Percentiles rank a stretch among this genome's conserved stretches.
These are phyloP conservation scores for Hycleus phaleratus DNA, from an alignment of 1,140 invertebrate species.

Conservation along the genomic window DNA sequence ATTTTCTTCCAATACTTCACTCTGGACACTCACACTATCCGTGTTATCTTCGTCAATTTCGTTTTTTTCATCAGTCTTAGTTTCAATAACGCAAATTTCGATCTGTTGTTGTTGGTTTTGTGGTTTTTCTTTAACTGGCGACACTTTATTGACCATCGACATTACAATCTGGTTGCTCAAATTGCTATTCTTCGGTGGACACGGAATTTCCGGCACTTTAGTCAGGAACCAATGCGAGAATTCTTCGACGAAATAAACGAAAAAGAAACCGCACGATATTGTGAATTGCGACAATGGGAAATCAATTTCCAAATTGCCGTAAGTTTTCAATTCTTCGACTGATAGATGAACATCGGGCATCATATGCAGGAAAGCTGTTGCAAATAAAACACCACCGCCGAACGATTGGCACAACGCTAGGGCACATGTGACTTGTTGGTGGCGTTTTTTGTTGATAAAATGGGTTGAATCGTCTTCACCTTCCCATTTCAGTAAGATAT, in stretches of 20 bases:
- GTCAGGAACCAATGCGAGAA: slow-evolving; percentile 35
- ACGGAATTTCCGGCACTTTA: slow-evolving; percentile 3
- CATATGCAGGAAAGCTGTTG: slow-evolving; percentile 58
- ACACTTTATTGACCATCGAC: not conserved
- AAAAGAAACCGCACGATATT: slow-evolving; percentile 52
- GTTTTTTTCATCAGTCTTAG: not conserved
- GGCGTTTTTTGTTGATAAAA: slow-evolving; percentile 30
- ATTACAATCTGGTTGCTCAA: no score
- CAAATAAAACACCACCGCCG: slow-evolving; percentile 59
- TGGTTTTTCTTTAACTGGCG: slow-evolving; percentile 1
- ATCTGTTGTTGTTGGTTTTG: not conserved
- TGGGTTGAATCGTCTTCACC: slow-evolving; percentile 23
- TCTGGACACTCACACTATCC: slow-evolving; percentile 1
- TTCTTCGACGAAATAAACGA: slow-evolving; percentile 55
- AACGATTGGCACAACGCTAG: slow-evolving; percentile 47
- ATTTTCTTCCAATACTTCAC: slow-evolving; percentile 1
- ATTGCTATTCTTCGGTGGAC: not conserved
- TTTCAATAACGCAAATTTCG: not conserved
- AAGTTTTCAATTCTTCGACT: slow-evolving; percentile 29
- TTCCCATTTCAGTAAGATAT: slow-evolving; percentile 29
- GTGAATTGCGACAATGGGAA: slow-evolving; percentile 48
- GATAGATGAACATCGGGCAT: slow-evolving; percentile 51
- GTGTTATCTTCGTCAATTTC: not conserved
- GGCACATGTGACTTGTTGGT: slow-evolving; percentile 29
- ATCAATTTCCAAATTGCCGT: slow-evolving; percentile 26